Evolutionary conservation across 2,888 invertebrate genomes (phyloP), one percentile per base, ranked within the genome.

Genomic region (Gymnocheta viridis): DNA sequence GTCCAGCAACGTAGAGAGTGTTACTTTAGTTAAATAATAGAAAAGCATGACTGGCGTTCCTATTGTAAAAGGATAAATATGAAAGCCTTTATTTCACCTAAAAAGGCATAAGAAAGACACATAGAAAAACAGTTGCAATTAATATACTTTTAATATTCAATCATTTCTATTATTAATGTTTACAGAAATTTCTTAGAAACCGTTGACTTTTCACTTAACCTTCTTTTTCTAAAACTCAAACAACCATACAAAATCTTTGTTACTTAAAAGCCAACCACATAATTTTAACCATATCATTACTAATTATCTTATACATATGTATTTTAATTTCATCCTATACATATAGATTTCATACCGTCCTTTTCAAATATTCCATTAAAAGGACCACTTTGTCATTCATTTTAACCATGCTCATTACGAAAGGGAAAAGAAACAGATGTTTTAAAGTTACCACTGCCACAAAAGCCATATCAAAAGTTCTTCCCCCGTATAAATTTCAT

Each of bases 281-380:
- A 73, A 66, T 51, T 73, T 72, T 29, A 60, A 73, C 58, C 74
- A 83, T 79, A 83, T 83, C 70, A 76, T 80, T 70, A 66, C 70
- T 80, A 83, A 83, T 83, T 83, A 80, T 83, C 66, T 66, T 44
- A 24, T 64, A 58, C 17, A 47, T 56, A 56, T 14, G 38, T 47
- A 72, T 80, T 72, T 80, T 83, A 76, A 83, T 83, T 77, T 60
- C 66, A 76, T 83, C 80, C n/a, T n/a, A 19, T n/a, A 7, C 32
- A 80, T 83, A 79, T 80, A 83, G 66, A 83, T 83, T 74, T 76
- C 72, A 80, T 67, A 72, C 47, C 67, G 77, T 77, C 83, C 83
- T 84, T 29, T 80, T 80, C 66, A 84, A 83, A 83, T 76, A 84
- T 70, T 76, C 66, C 74, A 69, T 70, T 72, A 79, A 70, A 82